Evolutionary conservation across 2,888 invertebrate genomes (phyloP).

Genomic region (Sesamia inferens): DNA sequence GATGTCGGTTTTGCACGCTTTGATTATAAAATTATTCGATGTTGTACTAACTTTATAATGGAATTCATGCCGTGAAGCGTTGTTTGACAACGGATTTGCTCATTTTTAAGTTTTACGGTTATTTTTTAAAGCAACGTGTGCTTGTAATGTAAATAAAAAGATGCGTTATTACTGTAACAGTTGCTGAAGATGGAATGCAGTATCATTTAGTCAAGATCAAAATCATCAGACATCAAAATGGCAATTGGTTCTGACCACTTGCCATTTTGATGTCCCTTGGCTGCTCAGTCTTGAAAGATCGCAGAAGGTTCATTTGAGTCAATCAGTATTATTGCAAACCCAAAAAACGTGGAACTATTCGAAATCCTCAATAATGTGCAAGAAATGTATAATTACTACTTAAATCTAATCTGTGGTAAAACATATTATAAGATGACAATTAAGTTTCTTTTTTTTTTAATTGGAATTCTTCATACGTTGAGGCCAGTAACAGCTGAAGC

Average conservation of each 20-base stretch:
- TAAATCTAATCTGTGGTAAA: neutral
- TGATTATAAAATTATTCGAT: constrained; percentile 78
- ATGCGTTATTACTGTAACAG: neutral
- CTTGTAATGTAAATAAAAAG: neutral
- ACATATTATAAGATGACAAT: neutral
- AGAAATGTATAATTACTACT: too few relatives aligned
- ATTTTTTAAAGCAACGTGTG: constrained; percentile 16
- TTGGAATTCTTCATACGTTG: neutral
- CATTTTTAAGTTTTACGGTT: constrained; percentile 45
- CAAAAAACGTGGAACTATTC: neutral
- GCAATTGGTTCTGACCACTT: too few relatives aligned
- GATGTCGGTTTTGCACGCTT: constrained; percentile 74
- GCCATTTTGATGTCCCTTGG: neutral
- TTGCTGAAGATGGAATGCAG: neutral
- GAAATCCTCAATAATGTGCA: neutral
- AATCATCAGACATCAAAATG: too few relatives aligned
- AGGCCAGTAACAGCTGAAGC: neutral
- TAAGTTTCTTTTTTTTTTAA: neutral
- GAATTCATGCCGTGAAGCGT: constrained; percentile 67
- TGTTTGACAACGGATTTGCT: constrained; percentile 63
- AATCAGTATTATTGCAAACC: neutral
- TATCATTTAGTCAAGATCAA: neutral
- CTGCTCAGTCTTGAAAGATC: neutral
- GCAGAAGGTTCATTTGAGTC: neutral
- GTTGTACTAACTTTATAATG: constrained; percentile 75